Conservation (phyloP, 2,797 vertebrate genomes). For the Lithobates pipiens region DNA sequence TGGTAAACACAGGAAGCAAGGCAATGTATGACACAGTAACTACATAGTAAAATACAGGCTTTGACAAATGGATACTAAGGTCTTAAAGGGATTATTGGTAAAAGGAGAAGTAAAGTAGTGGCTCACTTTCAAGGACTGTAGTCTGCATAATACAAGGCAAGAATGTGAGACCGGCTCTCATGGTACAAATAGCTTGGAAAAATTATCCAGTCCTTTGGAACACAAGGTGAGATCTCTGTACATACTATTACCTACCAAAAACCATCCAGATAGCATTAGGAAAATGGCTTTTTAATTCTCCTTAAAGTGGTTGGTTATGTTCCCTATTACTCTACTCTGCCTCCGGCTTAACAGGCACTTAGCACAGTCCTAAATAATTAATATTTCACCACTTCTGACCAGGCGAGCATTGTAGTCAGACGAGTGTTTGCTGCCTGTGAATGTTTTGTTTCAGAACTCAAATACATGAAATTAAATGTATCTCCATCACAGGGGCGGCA, state of each 20-base stretch:
- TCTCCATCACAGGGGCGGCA: slow-evolving; percentile 24
- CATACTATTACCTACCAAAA: slow-evolving; percentile 45
- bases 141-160: background rate
- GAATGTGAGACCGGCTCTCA: background rate
- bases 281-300: slow-evolving; percentile 54
- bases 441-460: slow-evolving; percentile 50
- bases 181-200: slow-evolving; percentile 22
- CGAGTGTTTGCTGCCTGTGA: slow-evolving; percentile 28
- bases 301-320: slow-evolving; percentile 37
- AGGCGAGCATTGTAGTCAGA: slow-evolving; percentile 17
- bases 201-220: slow-evolving; percentile 3
- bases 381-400: slow-evolving; percentile 52
- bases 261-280: slow-evolving; percentile 41
- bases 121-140: background rate
- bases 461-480: slow-evolving; percentile 36
- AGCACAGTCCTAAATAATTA: slow-evolving; percentile 52
- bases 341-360: slow-evolving; percentile 57
- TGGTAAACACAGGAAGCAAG: background rate
- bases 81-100: background rate
- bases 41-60: background rate
- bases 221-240: slow-evolving; percentile 19
- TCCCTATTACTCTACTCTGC: slow-evolving; percentile 30
- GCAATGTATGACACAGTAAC: background rate
- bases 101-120: background rate
- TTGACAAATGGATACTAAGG: background rate